Evolutionary conservation across 2,113 vertebrate genomes (phyloP).

Genomic region (Ellobius talpinus): DNA sequence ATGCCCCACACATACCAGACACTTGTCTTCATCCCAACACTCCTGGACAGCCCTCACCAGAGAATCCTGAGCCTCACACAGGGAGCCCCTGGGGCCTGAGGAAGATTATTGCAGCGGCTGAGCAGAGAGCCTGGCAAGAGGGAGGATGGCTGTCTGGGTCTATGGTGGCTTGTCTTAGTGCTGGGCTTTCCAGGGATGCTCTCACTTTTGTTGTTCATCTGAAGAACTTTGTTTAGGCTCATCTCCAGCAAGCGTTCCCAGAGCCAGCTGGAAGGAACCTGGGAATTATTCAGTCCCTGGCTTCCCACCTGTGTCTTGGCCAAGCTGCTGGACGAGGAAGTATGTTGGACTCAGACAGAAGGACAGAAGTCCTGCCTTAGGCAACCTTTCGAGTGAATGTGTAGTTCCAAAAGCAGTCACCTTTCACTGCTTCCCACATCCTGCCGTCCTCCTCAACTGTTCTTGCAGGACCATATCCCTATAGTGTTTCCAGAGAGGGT

Average conservation of each 20-base stretch:
- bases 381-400: neutral
- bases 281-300: neutral
- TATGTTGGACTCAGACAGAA: too few relatives aligned
- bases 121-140: neutral
- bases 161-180: neutral
- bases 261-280: neutral
- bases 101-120: neutral
- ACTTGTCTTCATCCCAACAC: neutral
- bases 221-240: neutral
- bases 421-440: neutral
- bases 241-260: neutral
- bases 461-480: neutral
- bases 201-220: neutral
- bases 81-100: neutral
- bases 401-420: neutral
- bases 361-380: neutral
- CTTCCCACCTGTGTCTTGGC: neutral
- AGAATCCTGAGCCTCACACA: neutral
- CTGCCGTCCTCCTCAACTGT: neutral
- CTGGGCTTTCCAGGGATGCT: too few relatives aligned
- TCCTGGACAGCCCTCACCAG: too few relatives aligned
- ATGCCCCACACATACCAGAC: neutral
- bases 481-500: neutral
- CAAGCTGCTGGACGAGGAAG: neutral
- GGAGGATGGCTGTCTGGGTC: neutral